Conservation (phyloP, 2,797 vertebrate genomes). For the Vipera ursinii region DNA sequence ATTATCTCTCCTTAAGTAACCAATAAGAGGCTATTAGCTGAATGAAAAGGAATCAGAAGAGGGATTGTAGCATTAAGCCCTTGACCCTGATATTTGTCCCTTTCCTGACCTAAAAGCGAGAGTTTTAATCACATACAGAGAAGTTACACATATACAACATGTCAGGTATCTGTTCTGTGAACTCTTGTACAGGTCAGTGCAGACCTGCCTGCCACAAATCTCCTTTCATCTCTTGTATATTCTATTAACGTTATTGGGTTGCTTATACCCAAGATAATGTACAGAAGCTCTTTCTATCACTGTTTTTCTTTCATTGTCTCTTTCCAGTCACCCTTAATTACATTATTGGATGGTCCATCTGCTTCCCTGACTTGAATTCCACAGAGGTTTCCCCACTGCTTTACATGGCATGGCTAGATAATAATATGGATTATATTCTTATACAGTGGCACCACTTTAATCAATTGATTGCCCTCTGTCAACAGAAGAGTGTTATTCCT, state of each 20-base stretch:
- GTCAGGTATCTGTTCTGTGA: not conserved
- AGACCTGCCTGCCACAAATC: not conserved
- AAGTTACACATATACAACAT: not conserved
- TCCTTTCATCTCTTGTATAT: not conserved
- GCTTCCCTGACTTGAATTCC: not conserved
- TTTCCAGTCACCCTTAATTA: not conserved
- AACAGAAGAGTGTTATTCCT: not conserved
- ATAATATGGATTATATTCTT: not conserved
- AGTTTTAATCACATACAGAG: not conserved
- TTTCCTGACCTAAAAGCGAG: not conserved
- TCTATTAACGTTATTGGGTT: not conserved
- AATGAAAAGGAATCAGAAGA: not conserved
- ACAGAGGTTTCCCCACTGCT: not conserved
- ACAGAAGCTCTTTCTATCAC: not conserved
- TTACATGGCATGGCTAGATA: not conserved
- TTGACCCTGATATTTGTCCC: not conserved
- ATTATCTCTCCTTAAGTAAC: not conserved
- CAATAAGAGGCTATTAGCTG: not conserved
- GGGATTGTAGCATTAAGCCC: not conserved
- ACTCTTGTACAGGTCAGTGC: not conserved
- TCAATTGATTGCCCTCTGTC: not conserved
- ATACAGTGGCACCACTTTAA: not conserved
- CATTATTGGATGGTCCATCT: not conserved
- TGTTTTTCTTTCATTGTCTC: not conserved
- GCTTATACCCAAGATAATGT: not conserved